These are phyloP conservation scores for Bufo gargarizans DNA, from an alignment of 2,113 vertebrate genomes.

Conservation along the genomic window DNA sequence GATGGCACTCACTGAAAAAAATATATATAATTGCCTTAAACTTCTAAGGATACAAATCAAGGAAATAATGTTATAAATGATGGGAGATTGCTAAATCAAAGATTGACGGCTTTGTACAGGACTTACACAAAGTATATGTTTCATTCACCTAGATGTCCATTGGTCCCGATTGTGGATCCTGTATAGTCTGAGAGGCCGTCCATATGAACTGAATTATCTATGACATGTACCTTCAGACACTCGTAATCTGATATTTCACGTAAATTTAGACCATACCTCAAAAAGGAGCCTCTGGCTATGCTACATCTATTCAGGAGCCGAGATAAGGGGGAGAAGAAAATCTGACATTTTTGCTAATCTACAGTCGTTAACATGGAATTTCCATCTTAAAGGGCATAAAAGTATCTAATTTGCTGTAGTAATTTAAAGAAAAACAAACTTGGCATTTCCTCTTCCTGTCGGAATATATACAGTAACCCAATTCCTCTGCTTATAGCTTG, in stretches of 20 bases:
- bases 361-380: slow-evolving; percentile 75
- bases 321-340: slow-evolving; percentile 71
- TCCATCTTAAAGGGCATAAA: slow-evolving; percentile 75
- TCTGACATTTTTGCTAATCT: slow-evolving; percentile 74
- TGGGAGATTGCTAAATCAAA: slow-evolving; percentile 13
- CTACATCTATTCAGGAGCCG: slow-evolving; percentile 74
- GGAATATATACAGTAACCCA: slow-evolving; percentile 63
- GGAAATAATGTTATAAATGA: neutral
- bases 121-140: slow-evolving; percentile 71
- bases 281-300: slow-evolving; percentile 72
- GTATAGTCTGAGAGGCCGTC: slow-evolving; percentile 74
- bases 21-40: neutral
- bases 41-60: slow-evolving; percentile 23
- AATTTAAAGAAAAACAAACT: slow-evolving; percentile 74
- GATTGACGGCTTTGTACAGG: slow-evolving; percentile 38
- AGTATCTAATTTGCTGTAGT: slow-evolving; percentile 72
- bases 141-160: slow-evolving; percentile 71
- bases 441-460: slow-evolving; percentile 67
- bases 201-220: slow-evolving; percentile 88
- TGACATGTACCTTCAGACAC: slow-evolving; percentile 85
- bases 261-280: slow-evolving; percentile 85
- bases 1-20: neutral
- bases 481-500: slow-evolving; percentile 35
- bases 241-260: slow-evolving; percentile 83
- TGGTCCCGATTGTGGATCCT: slow-evolving; percentile 76